These are phyloP conservation scores for Ammodytes marinus DNA, from an alignment of 2,113 vertebrate genomes.

Conservation along the genomic window DNA sequence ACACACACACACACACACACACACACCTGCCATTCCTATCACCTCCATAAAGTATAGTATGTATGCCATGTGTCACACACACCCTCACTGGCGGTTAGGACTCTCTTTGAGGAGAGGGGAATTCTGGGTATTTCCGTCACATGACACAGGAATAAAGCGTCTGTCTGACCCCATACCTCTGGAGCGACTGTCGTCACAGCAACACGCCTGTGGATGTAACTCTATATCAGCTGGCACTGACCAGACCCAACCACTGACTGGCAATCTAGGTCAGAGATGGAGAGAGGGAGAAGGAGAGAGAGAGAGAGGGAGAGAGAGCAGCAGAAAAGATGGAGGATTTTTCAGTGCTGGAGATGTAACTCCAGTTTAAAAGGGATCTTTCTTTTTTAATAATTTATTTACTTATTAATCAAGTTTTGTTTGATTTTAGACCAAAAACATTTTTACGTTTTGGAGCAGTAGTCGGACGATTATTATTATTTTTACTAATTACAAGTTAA, in stretches of 20 bases:
- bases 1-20: not conserved
- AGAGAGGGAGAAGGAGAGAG: not conserved
- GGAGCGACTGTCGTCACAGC: constrained; percentile 60
- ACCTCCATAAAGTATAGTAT: not conserved
- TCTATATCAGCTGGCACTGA: constrained; percentile 13
- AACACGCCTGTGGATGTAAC: constrained; percentile 38
- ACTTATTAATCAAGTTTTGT: not conserved
- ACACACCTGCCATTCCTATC: not conserved
- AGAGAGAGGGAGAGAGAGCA: not conserved
- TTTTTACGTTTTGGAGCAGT: not conserved
- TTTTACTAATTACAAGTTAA: too few relatives aligned
- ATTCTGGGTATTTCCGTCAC: constrained; percentile 60
- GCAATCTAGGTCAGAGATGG: constrained; percentile 65
- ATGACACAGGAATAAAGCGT: constrained; percentile 50
- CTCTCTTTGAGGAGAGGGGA: not conserved
- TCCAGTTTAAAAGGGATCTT: not conserved
- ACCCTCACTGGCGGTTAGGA: not conserved
- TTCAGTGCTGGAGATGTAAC: accelerated
- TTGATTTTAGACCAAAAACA: not conserved
- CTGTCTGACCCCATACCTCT: constrained; percentile 77
- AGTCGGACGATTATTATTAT: not conserved
- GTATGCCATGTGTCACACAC: not conserved
- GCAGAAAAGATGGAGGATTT: not conserved
- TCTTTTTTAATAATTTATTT: too few relatives aligned
- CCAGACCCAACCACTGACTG: not conserved